A percentile compares a stretch with the other conserved stretches of the same genome.
Evolutionary conservation across 2,797 vertebrate species (phyloP).

Genomic region (Xiphophorus birchmanni): DNA sequence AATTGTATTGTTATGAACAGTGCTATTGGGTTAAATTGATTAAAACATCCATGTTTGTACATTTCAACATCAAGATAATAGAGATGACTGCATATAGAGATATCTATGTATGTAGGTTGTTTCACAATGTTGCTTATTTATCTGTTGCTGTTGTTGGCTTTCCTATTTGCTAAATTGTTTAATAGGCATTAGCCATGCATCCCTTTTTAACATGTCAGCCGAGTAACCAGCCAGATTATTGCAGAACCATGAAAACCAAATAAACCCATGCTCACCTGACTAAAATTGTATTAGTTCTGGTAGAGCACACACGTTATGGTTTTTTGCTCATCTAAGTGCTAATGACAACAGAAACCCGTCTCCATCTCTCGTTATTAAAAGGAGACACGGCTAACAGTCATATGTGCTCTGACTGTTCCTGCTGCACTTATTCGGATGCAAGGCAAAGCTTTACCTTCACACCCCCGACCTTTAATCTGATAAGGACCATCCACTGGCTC

Average conservation of each 20-base stretch:
- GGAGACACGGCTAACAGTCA: conserved; percentile 12
- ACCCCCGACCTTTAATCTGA: conserved; percentile 37
- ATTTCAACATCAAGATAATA: not conserved
- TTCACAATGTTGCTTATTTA: not conserved
- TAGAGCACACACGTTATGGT: conserved; percentile 33
- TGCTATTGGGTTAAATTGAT: not conserved
- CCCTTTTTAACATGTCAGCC: conserved; percentile 31
- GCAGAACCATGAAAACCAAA: conserved; percentile 38
- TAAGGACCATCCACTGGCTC: conserved; percentile 41
- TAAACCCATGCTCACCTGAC: conserved; percentile 43
- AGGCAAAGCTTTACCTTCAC: conserved; percentile 23
- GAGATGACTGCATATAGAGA: not conserved
- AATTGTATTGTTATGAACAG: not conserved
- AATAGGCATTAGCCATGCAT: conserved; percentile 35
- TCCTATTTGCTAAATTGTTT: not conserved
- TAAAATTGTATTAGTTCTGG: conserved; percentile 47
- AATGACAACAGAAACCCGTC: conserved; percentile 26
- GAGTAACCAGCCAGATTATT: conserved; percentile 46
- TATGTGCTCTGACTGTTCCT: conserved; percentile 8
- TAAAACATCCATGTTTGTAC: not conserved
- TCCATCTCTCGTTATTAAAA: conserved; percentile 9
- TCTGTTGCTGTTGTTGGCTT: not conserved
- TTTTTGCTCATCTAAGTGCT: conserved; percentile 40
- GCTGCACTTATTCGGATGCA: conserved; percentile 18
- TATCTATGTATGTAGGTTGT: not conserved